A percentile compares a stretch with the other conserved stretches of the same genome.
Evolutionary conservation across 2,797 vertebrate species (phyloP).

Genomic region (Gadopsis bispinosus): DNA sequence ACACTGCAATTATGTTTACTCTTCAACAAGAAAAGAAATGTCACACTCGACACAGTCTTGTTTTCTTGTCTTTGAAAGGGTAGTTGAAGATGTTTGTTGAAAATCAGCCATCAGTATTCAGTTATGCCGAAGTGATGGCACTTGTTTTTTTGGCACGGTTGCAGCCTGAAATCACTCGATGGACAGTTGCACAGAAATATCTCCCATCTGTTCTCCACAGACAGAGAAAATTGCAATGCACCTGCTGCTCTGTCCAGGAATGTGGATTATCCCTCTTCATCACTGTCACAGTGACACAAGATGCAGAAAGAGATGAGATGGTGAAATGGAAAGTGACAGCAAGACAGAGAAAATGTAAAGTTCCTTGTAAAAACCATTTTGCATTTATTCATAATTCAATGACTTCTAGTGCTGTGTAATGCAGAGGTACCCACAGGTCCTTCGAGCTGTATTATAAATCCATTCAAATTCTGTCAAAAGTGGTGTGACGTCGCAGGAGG

Average conservation of each 20-base stretch:
- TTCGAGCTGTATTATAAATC: conserved; percentile 5
- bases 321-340: conserved; percentile 21
- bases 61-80: conserved; percentile 32
- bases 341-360: conserved; percentile 30
- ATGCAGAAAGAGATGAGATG: conserved; percentile 13
- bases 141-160: conserved; percentile 17
- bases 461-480: background rate
- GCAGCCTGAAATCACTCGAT: conserved; percentile 17
- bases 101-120: conserved; percentile 21
- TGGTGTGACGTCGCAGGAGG: too few relatives aligned
- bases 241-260: conserved; percentile 10
- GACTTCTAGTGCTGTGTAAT: background rate
- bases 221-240: conserved; percentile 14
- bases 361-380: conserved; percentile 7
- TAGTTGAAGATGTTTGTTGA: conserved; percentile 5
- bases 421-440: background rate
- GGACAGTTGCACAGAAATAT: conserved; percentile 32
- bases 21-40: conserved; percentile 24
- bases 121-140: background rate
- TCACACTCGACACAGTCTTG: conserved; percentile 1
- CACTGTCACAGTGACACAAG: conserved; percentile 7
- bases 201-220: conserved; percentile 35
- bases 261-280: conserved; percentile 18
- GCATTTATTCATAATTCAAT: conserved; percentile 30
- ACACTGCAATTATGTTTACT: background rate